Base-by-base conservation (phyloP, 2,888 invertebrate species). In the Nineta flava region DNA sequence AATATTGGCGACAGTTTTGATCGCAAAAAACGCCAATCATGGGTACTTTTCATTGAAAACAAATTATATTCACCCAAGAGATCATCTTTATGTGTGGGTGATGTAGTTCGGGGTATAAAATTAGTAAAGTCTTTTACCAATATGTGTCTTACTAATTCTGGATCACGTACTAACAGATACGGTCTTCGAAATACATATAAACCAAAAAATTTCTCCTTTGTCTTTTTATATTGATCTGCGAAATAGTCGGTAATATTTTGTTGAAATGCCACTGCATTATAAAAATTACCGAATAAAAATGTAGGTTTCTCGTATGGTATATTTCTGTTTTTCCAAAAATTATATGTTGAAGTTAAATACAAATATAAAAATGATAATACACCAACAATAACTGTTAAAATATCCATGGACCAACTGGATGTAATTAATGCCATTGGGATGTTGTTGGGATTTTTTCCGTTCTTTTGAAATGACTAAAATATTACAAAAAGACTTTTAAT, bases 141-240 rank as follows among this genome's bases (percentile, higher is more conserved):
- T 34, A 73, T 59, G 9, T 63, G 57, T 53, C 71, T 73, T 21
- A 73, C 65, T 2, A 72, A 26, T 40, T 72, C 65, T 0, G 72
- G 70, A 54, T 68, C 67, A 32, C 67, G 61, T 0, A 73, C 50
- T 1, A 74, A 54, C 2, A 74, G 53, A 46, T 65, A 64, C 0
- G 74, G 75, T 51, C 65, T 67, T 51, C 69, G 65, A 45, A 73
- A 66, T 17, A 69, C 64, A 55, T 68, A 74, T 38, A 74, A 65
- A 2, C 74, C 74, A 15, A 72, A 61, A 53, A 61, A 69, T 3
- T 26, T 26, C 2, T 26, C 6, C 7, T 26, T 26, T 26, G 26
- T 26, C 26, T 7, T 26, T 26, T 26, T 26, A 26, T 26, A 26
- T 26, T 7, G 26, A 7, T 26, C 26, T 26, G 26, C 26, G 26